A percentile compares a stretch with the other conserved stretches of the same genome.
These are phyloP conservation scores for Caenorhabditis remanei DNA, from an alignment of 1,140 invertebrate genomes.

Conservation along the genomic window DNA sequence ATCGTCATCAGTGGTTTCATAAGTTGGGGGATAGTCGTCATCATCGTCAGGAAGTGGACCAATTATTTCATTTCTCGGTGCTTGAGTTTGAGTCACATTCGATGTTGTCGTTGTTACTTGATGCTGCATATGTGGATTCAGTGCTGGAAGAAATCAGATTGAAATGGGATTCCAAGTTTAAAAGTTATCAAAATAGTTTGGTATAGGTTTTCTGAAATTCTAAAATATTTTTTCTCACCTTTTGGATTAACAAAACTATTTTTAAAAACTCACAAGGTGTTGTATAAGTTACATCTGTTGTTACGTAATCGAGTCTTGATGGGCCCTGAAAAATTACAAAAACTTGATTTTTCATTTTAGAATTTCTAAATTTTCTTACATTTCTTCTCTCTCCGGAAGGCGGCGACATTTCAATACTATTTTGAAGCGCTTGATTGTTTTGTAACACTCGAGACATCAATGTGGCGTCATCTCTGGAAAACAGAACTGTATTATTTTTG, in stretches of 20 bases:
- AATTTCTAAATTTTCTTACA: not conserved
- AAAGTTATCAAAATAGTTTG: not conserved
- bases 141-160: not conserved
- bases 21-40: not conserved
- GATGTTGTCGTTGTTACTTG: not conserved
- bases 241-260: not conserved
- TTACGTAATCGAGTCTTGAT: not conserved
- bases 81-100: not conserved
- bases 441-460: constrained; percentile 3
- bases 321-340: not conserved
- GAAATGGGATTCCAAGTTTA: not conserved
- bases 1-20: not conserved
- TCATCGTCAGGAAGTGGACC: not conserved
- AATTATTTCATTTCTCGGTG: not conserved
- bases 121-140: not conserved
- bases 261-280: not conserved
- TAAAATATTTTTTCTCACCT: no score
- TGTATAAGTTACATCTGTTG: constrained; percentile 31
- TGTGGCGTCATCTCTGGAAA: constrained; percentile 1
- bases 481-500: not conserved
- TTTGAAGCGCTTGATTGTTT: not conserved
- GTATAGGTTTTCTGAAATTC: no score
- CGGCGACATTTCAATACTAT: not conserved
- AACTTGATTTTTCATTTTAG: not conserved
- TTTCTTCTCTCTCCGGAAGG: not conserved